Conservation (phyloP, 2,113 vertebrate genomes). For the Pterocles gutturalis region DNA sequence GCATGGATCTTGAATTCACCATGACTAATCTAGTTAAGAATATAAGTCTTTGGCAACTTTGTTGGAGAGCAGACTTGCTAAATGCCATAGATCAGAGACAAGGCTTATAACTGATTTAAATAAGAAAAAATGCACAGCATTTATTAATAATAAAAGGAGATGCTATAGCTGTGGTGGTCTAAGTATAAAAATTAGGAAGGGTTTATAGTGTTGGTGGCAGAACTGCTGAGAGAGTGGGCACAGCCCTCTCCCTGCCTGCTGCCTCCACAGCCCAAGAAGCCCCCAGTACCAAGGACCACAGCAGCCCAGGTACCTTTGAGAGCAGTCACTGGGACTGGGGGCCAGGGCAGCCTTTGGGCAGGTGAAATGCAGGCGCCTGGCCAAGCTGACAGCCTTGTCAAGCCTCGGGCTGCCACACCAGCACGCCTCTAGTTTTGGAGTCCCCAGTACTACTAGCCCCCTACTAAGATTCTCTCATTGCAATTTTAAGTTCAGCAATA, state of each 20-base stretch:
- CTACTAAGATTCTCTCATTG: background rate
- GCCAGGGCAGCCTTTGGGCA: background rate
- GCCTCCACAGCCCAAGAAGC: background rate
- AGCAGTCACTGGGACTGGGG: accelerated
- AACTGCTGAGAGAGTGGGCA: background rate
- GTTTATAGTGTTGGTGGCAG: accelerated
- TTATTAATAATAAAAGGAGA: background rate
- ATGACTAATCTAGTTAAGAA: background rate
- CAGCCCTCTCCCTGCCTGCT: accelerated
- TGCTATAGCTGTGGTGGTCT: background rate
- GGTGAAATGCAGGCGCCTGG: accelerated
- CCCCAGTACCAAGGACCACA: accelerated
- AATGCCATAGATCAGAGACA: background rate
- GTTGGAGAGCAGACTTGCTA: background rate
- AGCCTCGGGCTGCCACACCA: accelerated
- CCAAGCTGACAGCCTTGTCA: background rate
- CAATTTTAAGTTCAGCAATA: constrained; percentile 25
- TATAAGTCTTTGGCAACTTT: background rate
- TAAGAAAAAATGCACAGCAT: background rate
- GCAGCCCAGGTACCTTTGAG: background rate
- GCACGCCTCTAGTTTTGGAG: background rate
- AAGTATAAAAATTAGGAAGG: background rate
- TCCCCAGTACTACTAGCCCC: background rate
- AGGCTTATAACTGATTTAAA: background rate
- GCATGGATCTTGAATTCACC: background rate